Base-by-base conservation (phyloP, 2,797 vertebrate species). In the Enteromius viviparus region DNA sequence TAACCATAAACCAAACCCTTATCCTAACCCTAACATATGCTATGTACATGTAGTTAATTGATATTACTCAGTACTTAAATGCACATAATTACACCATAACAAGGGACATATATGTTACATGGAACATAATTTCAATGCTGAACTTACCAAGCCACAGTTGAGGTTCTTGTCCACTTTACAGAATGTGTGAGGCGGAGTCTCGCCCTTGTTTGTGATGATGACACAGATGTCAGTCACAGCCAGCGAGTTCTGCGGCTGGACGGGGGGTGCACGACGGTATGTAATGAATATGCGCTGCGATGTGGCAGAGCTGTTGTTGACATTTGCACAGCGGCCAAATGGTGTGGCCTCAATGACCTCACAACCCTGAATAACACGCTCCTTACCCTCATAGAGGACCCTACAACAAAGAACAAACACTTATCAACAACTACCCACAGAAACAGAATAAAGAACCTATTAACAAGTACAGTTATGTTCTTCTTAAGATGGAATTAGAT, bases 111-210 rank as follows among this genome's bases (percentile, higher is more conserved):
- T 10, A n/a, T n/a, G 21, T 55, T 55, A 55, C 53, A n/a, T 55
- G 53, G 8, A 21, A 55, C 9, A 10, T n/a, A 23, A 70, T 15
- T 17, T 80, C 49, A n/a, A 19, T 8, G 11, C 19, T 11, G 37
- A 58, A 60, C 96, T 93, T 82, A 98, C 98, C 98, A 99, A 97
- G 89, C 97, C 98, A 85, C 96, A 96, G 87, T 99, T 99, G 87
- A 99, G 97, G 92, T 99, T 99, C 92, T 97, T 98, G 86, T 99
- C 97, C 88, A 99, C 96, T 90, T 97, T 99, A 89, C 98, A 99
- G 89, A 99, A 99, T 2, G 98, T 99, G 84, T 99, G 98, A 49
- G 98, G 98, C 21, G 98, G 97, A 0, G 94, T 97, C 93, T 99
- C 98, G 21, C 97, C 98, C 92, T 99, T 99, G 92, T 94, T 99